Evolutionary conservation across 2,797 vertebrate species (phyloP).

Genomic region (Microchirus variegatus): DNA sequence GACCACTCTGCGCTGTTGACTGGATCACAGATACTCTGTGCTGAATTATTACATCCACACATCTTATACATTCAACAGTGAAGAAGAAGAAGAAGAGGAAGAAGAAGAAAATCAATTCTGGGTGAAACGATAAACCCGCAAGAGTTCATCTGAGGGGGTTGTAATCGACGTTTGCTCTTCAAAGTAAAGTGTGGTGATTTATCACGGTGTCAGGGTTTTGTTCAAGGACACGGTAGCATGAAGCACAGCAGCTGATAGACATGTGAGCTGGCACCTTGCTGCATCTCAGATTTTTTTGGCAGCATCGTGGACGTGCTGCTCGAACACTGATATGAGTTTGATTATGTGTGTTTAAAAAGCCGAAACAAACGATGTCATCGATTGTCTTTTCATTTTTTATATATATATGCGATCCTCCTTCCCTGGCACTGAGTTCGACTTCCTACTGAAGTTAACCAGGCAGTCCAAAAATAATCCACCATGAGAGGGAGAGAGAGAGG

Average conservation of each 20-base stretch:
- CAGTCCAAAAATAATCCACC: slow-evolving; percentile 74
- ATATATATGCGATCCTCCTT: slow-evolving; percentile 73
- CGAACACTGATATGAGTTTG: too few species aligned
- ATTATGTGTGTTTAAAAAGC: too few species aligned
- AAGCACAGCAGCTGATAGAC: not conserved
- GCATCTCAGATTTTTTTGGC: not conserved
- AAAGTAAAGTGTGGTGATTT: slow-evolving; percentile 48
- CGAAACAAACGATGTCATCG: slow-evolving; percentile 51
- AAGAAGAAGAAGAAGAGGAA: slow-evolving; percentile 1
- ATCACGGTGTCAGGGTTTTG: slow-evolving; percentile 19
- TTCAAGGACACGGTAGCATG: slow-evolving; percentile 29
- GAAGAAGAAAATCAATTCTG: slow-evolving; percentile 16
- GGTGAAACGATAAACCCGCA: slow-evolving; percentile 24
- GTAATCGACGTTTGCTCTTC: slow-evolving; percentile 47
- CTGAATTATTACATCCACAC: slow-evolving; percentile 50
- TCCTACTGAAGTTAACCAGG: slow-evolving; percentile 75
- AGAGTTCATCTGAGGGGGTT: slow-evolving; percentile 38
- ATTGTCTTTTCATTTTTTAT: slow-evolving; percentile 68
- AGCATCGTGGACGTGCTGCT: too few species aligned
- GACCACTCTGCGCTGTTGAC: slow-evolving; percentile 43
- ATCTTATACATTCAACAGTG: slow-evolving; percentile 20
- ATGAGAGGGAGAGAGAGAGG: slow-evolving; percentile 45
- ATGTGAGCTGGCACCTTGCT: not conserved
- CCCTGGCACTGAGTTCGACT: slow-evolving; percentile 73
- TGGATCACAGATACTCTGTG: slow-evolving; percentile 42